phyloP scores from a whole-genome alignment of 2,113 vertebrate species.

The Cynocephalus volans region DNA sequence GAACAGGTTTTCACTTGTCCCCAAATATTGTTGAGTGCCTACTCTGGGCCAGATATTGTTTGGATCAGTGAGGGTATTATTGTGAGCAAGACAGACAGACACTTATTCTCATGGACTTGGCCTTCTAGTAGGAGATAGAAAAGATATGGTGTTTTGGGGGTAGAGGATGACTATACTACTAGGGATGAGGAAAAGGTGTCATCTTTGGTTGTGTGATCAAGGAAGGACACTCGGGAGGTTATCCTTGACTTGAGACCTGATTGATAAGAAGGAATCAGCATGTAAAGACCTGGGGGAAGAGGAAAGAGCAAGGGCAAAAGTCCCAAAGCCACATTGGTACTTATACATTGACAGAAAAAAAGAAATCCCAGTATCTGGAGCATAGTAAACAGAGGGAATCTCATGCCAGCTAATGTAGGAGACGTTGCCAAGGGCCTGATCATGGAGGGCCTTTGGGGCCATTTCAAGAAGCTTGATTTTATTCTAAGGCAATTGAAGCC shows the following conservation, averaged over 20 bases:
- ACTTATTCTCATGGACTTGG: not conserved
- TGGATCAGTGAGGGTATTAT: not conserved
- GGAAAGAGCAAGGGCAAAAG: not conserved
- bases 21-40: not conserved
- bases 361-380: not conserved
- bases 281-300: not conserved
- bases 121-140: not conserved
- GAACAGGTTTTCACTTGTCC: not conserved
- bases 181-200: not conserved
- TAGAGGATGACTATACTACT: no score
- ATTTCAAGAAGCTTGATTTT: constrained; percentile 18
- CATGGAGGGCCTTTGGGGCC: not conserved
- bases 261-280: not conserved
- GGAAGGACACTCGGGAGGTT: not conserved
- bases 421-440: not conserved
- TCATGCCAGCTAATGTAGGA: not conserved
- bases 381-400: not conserved
- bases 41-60: not conserved
- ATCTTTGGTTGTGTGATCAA: not conserved
- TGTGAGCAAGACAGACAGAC: not conserved
- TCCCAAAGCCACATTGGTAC: not conserved
- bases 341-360: not conserved
- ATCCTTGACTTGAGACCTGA: not conserved
- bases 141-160: not conserved
- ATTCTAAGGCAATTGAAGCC: not conserved